Base-by-base conservation (phyloP, 2,113 vertebrate species). In the Trematomus loennbergii region DNA sequence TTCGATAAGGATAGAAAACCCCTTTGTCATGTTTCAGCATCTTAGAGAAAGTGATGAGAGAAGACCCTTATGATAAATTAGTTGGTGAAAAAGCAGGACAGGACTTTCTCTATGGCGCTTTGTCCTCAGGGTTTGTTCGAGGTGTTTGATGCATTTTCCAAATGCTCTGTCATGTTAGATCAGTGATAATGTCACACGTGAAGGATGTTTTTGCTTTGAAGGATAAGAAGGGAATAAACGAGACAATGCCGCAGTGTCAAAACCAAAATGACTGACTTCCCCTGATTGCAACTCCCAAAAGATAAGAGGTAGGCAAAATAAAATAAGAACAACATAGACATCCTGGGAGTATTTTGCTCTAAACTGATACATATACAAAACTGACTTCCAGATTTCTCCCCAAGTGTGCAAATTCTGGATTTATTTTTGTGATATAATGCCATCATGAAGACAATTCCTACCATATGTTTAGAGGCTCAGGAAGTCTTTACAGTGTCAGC, bases 401-500 rank as follows among this genome's bases (percentile, higher is more conserved):
- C 45, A 12, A 40, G 48, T 70, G 83, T 82, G 82, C 67, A 68
- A 89, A 76, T 85, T 65, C 83, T 88, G 87, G 81, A 66, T 88
- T 87, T 79, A 86, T 81, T 87, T 87, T 87, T 81, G 81, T 73
- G 81, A 87, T 89, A 78, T 87, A 87, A 84, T 82, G 52, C 61
- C 73, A 83, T 78, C 79, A 89, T 58, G 75, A 76, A 82, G 68
- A 81, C 57, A 92, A 91, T 87, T 74, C 72, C n/a, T 79, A 83
- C 90, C 90, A 94, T 83, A 86, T 92, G 91, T 87, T 75, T 83
- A 71, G 62, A 87, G 63, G 79, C 78, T 82, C 65, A 53, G 78
- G 54, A 88, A 86, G 84, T 77, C 85, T 88, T 89, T 85, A 90
- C 49, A 76, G 85, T 85, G 84, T 85, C 88, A 92, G 87, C 89